phyloP scores from a whole-genome alignment of 2,113 vertebrate species.

The Pholis gunnellus region DNA sequence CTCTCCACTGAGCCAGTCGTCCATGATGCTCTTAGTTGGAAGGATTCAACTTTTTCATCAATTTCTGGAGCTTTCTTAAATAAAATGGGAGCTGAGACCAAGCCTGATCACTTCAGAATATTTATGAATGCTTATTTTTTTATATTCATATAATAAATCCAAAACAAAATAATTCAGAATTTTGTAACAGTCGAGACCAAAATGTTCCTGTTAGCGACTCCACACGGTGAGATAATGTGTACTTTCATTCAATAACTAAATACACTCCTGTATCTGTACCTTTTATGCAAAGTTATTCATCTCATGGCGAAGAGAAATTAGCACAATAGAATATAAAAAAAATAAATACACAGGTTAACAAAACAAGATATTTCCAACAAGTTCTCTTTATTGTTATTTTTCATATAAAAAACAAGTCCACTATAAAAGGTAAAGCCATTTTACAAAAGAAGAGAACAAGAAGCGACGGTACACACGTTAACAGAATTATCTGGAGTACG shows the following conservation, averaged over 20 bases:
- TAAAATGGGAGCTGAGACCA: too few relatives aligned
- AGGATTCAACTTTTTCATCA: too few relatives aligned
- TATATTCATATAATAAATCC: too few relatives aligned
- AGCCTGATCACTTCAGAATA: too few relatives aligned
- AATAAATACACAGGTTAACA: background rate
- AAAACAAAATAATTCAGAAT: too few relatives aligned
- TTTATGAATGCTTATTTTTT: too few relatives aligned
- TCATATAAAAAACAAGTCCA: conserved; percentile 52
- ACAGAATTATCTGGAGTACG: conserved; percentile 32
- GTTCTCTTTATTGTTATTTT: conserved; percentile 45
- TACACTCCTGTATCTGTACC: background rate
- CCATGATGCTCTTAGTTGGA: too few relatives aligned
- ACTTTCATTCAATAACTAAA: background rate
- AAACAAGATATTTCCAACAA: conserved; percentile 21
- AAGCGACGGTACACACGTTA: conserved; percentile 42
- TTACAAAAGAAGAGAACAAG: conserved; percentile 61
- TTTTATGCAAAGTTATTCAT: background rate
- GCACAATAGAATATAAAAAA: background rate
- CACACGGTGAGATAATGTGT: background rate
- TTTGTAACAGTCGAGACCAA: background rate
- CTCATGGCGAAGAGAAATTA: background rate
- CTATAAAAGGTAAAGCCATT: conserved; percentile 50
- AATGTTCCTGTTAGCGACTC: background rate
- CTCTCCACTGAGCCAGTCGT: too few relatives aligned
- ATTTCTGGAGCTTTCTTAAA: too few relatives aligned